Evolutionary conservation across 2,888 invertebrate genomes (phyloP).

Genomic region (Drosophila dives): DNA sequence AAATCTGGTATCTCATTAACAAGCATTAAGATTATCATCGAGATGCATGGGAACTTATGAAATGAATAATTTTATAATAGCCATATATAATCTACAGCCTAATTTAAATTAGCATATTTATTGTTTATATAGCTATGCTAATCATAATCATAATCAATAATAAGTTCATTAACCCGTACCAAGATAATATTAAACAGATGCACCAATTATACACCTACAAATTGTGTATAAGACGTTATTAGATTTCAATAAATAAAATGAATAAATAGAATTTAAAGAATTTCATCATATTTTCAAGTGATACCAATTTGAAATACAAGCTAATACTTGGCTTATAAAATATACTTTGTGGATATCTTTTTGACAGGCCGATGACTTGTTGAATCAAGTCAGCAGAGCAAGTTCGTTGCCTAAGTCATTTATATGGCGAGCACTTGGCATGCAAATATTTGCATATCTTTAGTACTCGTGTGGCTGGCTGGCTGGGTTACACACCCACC

Average conservation of each 20-base stretch:
- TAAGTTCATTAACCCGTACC: not conserved
- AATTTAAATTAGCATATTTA: not conserved
- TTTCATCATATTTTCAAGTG: not conserved
- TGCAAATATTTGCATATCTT: constrained; percentile 79
- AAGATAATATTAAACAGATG: not conserved
- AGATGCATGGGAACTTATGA: constrained; percentile 1
- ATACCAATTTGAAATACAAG: constrained; percentile 28
- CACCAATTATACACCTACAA: not conserved
- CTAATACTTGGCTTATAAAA: constrained; percentile 1
- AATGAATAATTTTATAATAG: not conserved
- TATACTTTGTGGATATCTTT: constrained; percentile 41
- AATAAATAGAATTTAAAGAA: not conserved
- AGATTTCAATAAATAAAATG: not conserved
- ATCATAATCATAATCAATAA: not conserved
- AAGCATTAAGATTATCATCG: constrained; percentile 2
- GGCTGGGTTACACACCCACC: constrained; percentile 67
- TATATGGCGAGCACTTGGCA: constrained; percentile 49
- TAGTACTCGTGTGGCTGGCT: constrained; percentile 42
- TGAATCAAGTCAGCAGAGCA: constrained; percentile 36
- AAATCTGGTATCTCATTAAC: constrained; percentile 7
- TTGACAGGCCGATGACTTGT: constrained; percentile 68
- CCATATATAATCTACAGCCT: not conserved
- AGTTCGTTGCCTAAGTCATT: constrained; percentile 80
- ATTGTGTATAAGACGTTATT: not conserved
- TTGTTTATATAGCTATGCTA: not conserved